Conservation (phyloP, 2,888 invertebrate species). For the Eristalis pertinax region DNA sequence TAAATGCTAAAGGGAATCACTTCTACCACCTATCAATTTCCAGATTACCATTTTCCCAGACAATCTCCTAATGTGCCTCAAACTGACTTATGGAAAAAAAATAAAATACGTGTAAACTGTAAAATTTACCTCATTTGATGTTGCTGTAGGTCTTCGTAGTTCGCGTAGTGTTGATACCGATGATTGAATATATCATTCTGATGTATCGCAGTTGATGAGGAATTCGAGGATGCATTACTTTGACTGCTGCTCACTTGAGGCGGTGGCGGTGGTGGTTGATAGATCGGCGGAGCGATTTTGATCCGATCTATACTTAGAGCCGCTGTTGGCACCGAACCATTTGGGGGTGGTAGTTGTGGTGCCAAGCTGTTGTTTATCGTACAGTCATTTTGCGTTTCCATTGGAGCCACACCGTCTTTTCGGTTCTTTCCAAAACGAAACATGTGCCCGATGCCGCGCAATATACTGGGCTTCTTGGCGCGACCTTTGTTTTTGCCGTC, state of each 20-base stretch:
- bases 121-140: conserved; percentile 89
- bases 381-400: conserved; percentile 79
- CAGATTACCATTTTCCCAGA: not conserved
- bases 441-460: conserved; percentile 84
- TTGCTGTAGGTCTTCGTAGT: conserved; percentile 92
- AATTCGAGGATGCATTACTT: conserved; percentile 71
- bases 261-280: conserved; percentile 80
- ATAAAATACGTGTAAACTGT: not conserved
- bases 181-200: conserved; percentile 81
- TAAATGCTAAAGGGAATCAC: not conserved
- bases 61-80: conserved; percentile 21
- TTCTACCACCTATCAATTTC: not conserved
- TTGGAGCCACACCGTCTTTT: conserved; percentile 82
- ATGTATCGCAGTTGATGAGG: conserved; percentile 77
- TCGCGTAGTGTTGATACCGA: conserved; percentile 87
- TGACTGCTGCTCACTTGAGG: conserved; percentile 75
- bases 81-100: conserved; percentile 14
- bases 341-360: conserved; percentile 73
- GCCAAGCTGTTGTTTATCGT: conserved; percentile 64
- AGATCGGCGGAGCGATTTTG: conserved; percentile 79
- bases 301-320: conserved; percentile 78
- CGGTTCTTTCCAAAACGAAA: conserved; percentile 84
- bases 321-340: conserved; percentile 75
- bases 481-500: conserved; percentile 83
- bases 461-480: conserved; percentile 88